Evolutionary conservation across 1,140 invertebrate species (phyloP).

Genomic region (Brachionus rubens): DNA sequence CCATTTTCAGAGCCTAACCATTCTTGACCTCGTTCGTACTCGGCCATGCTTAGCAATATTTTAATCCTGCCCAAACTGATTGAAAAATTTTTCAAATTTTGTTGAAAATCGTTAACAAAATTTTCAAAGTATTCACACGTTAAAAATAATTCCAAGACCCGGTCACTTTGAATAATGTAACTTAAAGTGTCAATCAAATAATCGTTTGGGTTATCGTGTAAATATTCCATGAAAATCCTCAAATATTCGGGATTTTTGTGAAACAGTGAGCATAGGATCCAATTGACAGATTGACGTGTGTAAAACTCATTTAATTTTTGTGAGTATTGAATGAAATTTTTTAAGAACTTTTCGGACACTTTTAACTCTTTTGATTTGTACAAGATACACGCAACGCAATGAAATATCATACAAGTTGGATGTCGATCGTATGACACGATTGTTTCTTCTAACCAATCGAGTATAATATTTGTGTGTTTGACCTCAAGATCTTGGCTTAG

Average conservation of each 20-base stretch:
- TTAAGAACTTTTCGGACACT: neutral
- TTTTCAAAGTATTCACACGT: neutral
- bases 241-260: neutral
- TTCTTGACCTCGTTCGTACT: constrained; percentile 22
- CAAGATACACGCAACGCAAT: constrained; percentile 36
- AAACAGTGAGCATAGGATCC: constrained; percentile 14
- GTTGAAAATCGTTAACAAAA: neutral
- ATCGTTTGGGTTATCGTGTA: neutral
- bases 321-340: neutral
- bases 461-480: neutral
- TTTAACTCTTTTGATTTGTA: neutral
- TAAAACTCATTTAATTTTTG: neutral
- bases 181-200: constrained; percentile 3
- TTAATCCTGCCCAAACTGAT: neutral
- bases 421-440: neutral
- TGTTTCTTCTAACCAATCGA: neutral
- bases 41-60: constrained; percentile 21
- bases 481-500: constrained; percentile 48
- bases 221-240: neutral
- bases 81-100: neutral
- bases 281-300: constrained; percentile 6
- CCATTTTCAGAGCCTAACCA: neutral
- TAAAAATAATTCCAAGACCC: neutral
- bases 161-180: constrained; percentile 2
- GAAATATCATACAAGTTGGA: constrained; percentile 16